phyloP scores from a whole-genome alignment of 2,797 vertebrate genomes.

The Staurois parvus region DNA sequence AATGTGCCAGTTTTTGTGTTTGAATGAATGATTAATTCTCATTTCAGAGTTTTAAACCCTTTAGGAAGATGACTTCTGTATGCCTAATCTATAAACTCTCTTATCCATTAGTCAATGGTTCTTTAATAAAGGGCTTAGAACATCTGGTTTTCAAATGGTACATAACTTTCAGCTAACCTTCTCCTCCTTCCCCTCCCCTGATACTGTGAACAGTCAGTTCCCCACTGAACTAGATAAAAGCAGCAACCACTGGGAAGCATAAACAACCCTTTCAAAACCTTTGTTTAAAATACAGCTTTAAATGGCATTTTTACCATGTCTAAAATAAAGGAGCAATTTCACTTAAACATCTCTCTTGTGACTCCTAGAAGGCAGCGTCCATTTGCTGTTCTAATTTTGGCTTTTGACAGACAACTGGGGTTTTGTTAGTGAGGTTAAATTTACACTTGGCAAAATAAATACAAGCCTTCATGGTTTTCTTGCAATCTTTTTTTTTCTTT shows the following conservation, averaged over 20 bases:
- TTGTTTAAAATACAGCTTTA: slow-evolving; percentile 46
- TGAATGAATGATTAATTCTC: slow-evolving; percentile 9
- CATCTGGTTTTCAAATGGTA: slow-evolving; percentile 57
- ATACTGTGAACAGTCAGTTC: background rate
- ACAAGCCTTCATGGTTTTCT: background rate
- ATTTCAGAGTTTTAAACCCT: slow-evolving; percentile 22
- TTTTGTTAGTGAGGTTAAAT: background rate
- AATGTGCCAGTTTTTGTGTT: slow-evolving; percentile 17
- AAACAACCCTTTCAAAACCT: slow-evolving; percentile 52
- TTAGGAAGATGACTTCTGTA: slow-evolving; percentile 26
- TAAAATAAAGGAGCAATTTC: slow-evolving; percentile 44
- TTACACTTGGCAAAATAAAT: slow-evolving; percentile 2
- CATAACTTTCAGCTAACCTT: slow-evolving; percentile 61
- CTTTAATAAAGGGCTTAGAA: slow-evolving; percentile 61
- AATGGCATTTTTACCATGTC: slow-evolving; percentile 48
- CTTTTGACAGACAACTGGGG: slow-evolving; percentile 22
- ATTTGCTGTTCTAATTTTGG: slow-evolving; percentile 37
- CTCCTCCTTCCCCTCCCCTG: slow-evolving; percentile 30
- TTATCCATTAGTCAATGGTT: slow-evolving; percentile 56
- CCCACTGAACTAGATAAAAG: slow-evolving; percentile 42
- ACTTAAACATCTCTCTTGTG: slow-evolving; percentile 39
- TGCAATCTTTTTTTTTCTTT: background rate
- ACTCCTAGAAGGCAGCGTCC: slow-evolving; percentile 9
- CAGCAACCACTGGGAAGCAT: slow-evolving; percentile 20
- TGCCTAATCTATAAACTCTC: slow-evolving; percentile 53